These are phyloP conservation scores for Megaustenia siamemsis DNA, from an alignment of 2,888 invertebrate species.

Conservation along the genomic window DNA sequence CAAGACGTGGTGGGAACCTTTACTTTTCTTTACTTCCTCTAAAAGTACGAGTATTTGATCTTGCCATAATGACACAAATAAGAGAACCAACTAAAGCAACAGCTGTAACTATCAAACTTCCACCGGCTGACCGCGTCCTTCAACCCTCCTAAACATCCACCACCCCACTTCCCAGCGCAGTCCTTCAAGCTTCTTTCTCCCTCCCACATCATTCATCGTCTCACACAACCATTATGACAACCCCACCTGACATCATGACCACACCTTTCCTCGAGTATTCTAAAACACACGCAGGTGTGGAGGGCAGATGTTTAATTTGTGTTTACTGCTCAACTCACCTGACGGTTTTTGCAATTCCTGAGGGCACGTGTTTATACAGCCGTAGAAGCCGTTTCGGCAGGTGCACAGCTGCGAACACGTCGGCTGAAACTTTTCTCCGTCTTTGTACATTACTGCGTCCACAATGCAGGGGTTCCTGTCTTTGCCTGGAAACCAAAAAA, in stretches of 20 bases:
- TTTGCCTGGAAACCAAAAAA: background rate
- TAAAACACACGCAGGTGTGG: background rate
- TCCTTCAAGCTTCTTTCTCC: too few species aligned
- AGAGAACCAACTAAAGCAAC: too few species aligned
- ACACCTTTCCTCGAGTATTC: background rate
- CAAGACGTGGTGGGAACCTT: too few species aligned
- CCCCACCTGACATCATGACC: background rate
- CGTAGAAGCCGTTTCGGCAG: conserved; percentile 87
- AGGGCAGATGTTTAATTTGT: conserved; percentile 4
- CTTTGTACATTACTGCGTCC: conserved; percentile 83
- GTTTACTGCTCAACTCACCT: conserved; percentile 37
- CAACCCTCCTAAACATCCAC: background rate
- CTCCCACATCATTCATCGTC: background rate
- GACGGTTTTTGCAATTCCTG: conserved; percentile 86
- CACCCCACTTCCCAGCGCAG: background rate
- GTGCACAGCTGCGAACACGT: conserved; percentile 84
- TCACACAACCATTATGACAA: background rate
- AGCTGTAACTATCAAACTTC: too few species aligned
- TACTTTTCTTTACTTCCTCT: too few species aligned
- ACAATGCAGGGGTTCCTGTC: conserved; percentile 81
- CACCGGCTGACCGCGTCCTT: too few species aligned
- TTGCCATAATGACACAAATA: too few species aligned
- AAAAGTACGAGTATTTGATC: too few species aligned
- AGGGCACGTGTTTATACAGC: conserved; percentile 86
- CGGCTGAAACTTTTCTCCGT: conserved; percentile 84